Conservation (phyloP, 2,888 invertebrate genomes). For the Ectropis crepuscularia region DNA sequence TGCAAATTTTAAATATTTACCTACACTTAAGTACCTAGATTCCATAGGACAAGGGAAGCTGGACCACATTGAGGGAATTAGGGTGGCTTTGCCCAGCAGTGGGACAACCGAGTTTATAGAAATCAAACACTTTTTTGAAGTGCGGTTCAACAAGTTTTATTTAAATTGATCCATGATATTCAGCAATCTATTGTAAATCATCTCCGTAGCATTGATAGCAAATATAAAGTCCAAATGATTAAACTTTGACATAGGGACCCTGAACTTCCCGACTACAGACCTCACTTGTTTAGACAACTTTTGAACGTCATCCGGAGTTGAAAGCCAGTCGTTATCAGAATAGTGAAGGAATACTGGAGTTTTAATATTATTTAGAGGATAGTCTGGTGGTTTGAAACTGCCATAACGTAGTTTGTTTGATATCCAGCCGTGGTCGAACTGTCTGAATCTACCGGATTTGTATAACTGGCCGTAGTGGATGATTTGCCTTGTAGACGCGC, state of each 20-base stretch:
- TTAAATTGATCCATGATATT: conserved; percentile 73
- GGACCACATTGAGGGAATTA: too few relatives aligned
- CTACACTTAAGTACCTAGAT: too few relatives aligned
- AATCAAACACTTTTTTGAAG: too few relatives aligned
- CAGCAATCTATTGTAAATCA: conserved; percentile 83
- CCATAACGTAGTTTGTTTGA: conserved; percentile 76
- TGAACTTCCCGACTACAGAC: conserved; percentile 73
- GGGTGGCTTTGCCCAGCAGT: too few relatives aligned
- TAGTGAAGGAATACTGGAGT: conserved; percentile 81
- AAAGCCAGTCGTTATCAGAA: conserved; percentile 80
- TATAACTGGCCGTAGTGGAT: conserved; percentile 80
- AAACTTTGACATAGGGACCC: conserved; percentile 74
- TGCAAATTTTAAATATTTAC: too few relatives aligned
- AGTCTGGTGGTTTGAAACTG: conserved; percentile 76
- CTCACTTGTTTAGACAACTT: conserved; percentile 69
- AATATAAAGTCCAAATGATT: conserved; percentile 86
- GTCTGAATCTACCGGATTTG: conserved; percentile 74
- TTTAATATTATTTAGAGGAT: conserved; percentile 72
- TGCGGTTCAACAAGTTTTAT: conserved; percentile 36
- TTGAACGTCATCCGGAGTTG: conserved; percentile 74
- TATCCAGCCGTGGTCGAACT: conserved; percentile 78
- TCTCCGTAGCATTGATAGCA: conserved; percentile 81
- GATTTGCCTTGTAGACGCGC: conserved; percentile 78
- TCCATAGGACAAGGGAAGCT: too few relatives aligned
- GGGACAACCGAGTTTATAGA: too few relatives aligned